Conservation (phyloP, 2,888 invertebrate genomes). For the Caenorhabditis sp. region DNA sequence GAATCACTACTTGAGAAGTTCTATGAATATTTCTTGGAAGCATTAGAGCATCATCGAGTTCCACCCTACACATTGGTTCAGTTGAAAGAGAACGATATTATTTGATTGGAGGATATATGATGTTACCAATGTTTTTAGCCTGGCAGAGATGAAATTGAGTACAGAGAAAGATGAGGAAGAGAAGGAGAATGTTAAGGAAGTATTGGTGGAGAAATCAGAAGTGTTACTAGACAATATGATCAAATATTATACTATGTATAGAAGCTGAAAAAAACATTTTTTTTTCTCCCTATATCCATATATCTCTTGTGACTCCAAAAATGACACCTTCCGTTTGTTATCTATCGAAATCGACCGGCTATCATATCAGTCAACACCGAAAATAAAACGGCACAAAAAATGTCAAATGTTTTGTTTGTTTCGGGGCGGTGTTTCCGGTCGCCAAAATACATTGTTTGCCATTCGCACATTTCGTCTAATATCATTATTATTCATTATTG, state of each 20-base stretch:
- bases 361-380: background rate
- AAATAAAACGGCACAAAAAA: constrained; percentile 4
- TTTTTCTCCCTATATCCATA: no score
- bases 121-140: constrained; percentile 21
- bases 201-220: constrained; percentile 10
- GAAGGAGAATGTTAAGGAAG: background rate
- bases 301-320: no score
- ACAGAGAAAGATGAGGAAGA: background rate
- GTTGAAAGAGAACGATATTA: constrained; percentile 24
- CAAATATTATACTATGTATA: background rate
- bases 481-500: background rate
- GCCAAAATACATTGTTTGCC: background rate
- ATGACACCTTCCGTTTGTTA: no score
- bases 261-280: no score
- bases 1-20: constrained; percentile 36
- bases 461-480: background rate
- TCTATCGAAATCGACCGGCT: no score
- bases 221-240: constrained; percentile 18
- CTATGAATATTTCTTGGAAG: constrained; percentile 37
- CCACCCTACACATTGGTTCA: constrained; percentile 44
- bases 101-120: constrained; percentile 10
- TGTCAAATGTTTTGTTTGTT: background rate
- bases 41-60: constrained; percentile 12
- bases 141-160: constrained; percentile 17
- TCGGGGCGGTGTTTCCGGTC: background rate